A percentile compares a stretch with the other conserved stretches of the same genome.
Conservation (phyloP, 2,113 vertebrate genomes). For the Otis tarda region DNA sequence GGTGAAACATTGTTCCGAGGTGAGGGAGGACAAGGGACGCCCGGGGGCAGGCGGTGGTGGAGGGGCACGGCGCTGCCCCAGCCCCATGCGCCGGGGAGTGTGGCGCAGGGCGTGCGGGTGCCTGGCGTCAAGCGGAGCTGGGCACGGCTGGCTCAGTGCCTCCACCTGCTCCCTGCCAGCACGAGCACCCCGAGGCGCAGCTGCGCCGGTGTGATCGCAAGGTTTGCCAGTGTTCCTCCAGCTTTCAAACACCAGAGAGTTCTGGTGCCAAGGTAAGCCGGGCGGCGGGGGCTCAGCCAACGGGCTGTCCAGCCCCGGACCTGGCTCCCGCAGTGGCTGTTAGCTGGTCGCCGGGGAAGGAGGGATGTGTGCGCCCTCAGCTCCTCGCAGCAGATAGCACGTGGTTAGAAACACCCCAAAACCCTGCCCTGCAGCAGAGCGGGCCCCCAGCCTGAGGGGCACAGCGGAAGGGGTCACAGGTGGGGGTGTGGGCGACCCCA, state of each 20-base stretch:
- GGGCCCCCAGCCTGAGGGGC: background rate
- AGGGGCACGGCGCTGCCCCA: accelerated
- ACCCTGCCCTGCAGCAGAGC: background rate
- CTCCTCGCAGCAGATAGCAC: background rate
- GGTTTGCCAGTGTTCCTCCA: background rate
- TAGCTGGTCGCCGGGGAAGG: background rate
- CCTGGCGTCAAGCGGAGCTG: accelerated
- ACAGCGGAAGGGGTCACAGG: accelerated
- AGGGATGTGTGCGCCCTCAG: background rate
- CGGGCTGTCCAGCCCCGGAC: background rate
- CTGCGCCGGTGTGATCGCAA: accelerated
- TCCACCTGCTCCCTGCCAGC: accelerated
- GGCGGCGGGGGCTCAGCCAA: background rate
- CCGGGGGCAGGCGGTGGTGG: accelerated
- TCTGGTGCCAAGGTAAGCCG: background rate
- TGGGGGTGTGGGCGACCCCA: background rate
- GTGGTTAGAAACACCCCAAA: background rate
- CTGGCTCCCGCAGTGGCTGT: background rate
- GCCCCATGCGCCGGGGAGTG: background rate
- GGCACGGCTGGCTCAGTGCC: background rate
- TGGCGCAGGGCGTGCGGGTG: background rate
- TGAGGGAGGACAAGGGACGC: background rate
- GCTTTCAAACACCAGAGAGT: background rate
- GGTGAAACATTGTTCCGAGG: background rate
- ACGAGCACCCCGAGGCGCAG: accelerated